Base-by-base conservation (phyloP, 2,888 invertebrate genomes). In the Torymus auratus region DNA sequence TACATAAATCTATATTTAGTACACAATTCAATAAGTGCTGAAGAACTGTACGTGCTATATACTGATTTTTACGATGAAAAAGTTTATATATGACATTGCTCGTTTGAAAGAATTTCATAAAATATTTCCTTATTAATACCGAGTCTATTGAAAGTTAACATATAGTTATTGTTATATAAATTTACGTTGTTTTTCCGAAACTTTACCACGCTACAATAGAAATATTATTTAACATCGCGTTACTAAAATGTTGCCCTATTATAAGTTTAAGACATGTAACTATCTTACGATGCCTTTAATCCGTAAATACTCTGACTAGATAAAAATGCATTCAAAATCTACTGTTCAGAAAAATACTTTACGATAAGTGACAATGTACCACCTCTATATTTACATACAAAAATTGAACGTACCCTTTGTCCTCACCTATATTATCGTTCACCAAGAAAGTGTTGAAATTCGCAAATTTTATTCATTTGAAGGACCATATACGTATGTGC, bases 1-100 rank as follows among this genome's bases (percentile, higher is more conserved):
- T 70, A 53, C 15, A 71, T 28, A 56, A 52, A 74, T 28, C 62
- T 79, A 77, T 72, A 64, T 70, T 72, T 58, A 70, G 65, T 68
- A 69, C 61, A 73, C 14, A 55, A 67, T 65, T 67, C 11, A 15
- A 71, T 50, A 78, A 77, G 55, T 20, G 52, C 13, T 20, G 17
- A 52, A 60, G 15, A 11, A 60, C 55, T 11, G 20, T 55, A 17
- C 67, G 67, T 62, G 75, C 53, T 76, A 7, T 64, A 58, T 13
- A 70, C 56, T 58, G 53, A 61, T 23, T 20, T 80, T n/a, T 60
- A 61, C 58, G 64, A 76, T 71, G 55, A 41, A 41, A 41, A 41
- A 7, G 41, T 41, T 41, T 41, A 41, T 41, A 41, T 41, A 41
- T 41, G 41, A 5, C 41, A 41, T 41, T 41, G 41, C 41, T 41